Conservation (phyloP, 2,797 vertebrate species). For the Scleropages formosus region DNA sequence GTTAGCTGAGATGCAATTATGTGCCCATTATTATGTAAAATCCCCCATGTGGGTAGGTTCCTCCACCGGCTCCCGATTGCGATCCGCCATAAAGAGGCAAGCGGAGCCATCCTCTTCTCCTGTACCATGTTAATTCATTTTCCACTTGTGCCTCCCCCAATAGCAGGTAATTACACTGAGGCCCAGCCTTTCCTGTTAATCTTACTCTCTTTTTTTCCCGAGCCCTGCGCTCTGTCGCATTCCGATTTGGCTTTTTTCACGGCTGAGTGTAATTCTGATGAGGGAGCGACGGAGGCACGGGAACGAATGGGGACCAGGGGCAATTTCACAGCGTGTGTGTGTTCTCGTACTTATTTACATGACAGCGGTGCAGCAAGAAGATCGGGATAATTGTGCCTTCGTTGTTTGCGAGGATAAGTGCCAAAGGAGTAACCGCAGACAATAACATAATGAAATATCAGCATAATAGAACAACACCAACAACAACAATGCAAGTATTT, state of each 20-base stretch:
- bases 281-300: neutral
- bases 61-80: neutral
- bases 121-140: constrained; percentile 51
- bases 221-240: neutral
- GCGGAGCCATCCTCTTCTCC: constrained; percentile 23
- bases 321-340: neutral
- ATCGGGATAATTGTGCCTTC: no score
- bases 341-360: neutral
- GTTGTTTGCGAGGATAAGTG: no score
- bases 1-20: constrained; percentile 15
- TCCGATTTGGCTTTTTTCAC: neutral
- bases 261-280: neutral
- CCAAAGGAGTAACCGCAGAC: no score
- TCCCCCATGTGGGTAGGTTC: neutral
- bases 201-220: constrained; percentile 43
- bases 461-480: no score
- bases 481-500: no score
- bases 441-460: no score
- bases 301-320: neutral
- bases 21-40: constrained; percentile 25
- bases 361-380: neutral
- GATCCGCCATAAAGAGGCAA: neutral
- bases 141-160: constrained; percentile 36
- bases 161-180: constrained; percentile 43
- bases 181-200: constrained; percentile 35